Conservation (phyloP, 2,888 invertebrate species). For the Sipunculus nudus region DNA sequence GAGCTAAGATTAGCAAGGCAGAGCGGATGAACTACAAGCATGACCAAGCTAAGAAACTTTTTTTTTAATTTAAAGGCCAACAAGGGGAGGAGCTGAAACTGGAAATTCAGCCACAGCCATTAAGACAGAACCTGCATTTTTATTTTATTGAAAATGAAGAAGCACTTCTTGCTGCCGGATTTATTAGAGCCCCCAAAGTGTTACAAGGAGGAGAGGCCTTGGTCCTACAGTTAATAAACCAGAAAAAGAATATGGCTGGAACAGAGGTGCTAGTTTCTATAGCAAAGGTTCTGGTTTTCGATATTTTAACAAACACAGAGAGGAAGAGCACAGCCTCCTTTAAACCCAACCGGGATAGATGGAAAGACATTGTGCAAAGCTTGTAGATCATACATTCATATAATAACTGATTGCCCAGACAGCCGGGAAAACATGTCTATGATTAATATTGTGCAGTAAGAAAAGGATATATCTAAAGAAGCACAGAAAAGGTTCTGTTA, state of each 20-base stretch:
- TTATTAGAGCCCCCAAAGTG: too few relatives aligned
- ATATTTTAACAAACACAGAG: too few relatives aligned
- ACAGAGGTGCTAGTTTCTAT: too few relatives aligned
- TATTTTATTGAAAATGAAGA: neutral
- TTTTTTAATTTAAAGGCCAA: constrained; percentile 2
- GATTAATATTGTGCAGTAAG: constrained; percentile 20
- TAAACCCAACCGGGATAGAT: constrained; percentile 13
- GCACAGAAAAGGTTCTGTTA: constrained; percentile 5
- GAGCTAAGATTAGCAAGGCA: neutral
- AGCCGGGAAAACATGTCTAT: constrained; percentile 28
- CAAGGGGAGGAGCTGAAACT: neutral
- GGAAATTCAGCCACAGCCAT: neutral
- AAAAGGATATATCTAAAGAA: too few relatives aligned
- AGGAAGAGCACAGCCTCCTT: neutral
- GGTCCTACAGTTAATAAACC: too few relatives aligned
- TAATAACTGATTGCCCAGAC: constrained; percentile 29
- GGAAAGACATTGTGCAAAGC: constrained; percentile 21
- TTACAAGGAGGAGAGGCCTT: too few relatives aligned
- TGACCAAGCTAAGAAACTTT: constrained; percentile 34
- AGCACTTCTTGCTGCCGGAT: too few relatives aligned
- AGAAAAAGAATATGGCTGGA: too few relatives aligned
- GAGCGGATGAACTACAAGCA: constrained; percentile 23
- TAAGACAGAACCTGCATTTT: neutral
- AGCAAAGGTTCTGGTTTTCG: too few relatives aligned
- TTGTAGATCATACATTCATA: constrained; percentile 31